phyloP scores from a whole-genome alignment of 2,113 vertebrate species.

The Climacteris rufus region DNA sequence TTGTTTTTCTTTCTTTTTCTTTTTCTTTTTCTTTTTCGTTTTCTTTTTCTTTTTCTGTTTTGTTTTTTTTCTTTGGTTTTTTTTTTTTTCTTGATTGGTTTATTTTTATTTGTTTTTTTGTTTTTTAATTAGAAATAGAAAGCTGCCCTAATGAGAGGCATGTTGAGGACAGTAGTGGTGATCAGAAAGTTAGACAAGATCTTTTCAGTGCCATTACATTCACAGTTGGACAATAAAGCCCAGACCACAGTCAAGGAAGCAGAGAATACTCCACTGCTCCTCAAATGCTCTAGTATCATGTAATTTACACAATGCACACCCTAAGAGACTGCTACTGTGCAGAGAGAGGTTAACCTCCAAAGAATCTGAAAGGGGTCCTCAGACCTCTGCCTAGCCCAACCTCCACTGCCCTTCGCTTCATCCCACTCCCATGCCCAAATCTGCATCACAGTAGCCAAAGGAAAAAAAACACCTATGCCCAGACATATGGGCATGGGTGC shows the following conservation, averaged over 20 bases:
- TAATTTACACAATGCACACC: not conserved
- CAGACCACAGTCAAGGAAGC: not conserved
- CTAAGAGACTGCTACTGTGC: not conserved
- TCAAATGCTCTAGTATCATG: not conserved
- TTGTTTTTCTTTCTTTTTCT: too few relatives aligned
- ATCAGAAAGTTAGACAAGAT: not conserved
- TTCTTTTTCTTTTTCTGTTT: too few relatives aligned
- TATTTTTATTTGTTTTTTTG: not conserved
- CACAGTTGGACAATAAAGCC: not conserved
- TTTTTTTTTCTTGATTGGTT: not conserved
- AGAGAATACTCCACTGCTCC: not conserved
- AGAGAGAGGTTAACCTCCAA: not conserved
- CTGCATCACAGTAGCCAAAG: not conserved
- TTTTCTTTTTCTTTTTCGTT: too few relatives aligned
- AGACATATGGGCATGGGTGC: not conserved
- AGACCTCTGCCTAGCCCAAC: not conserved
- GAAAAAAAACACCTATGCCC: not conserved
- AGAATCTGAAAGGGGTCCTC: not conserved
- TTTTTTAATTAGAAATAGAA: not conserved
- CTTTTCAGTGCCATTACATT: not conserved
- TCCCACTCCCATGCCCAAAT: accelerated
- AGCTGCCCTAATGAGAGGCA: not conserved
- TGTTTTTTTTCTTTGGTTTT: too few relatives aligned
- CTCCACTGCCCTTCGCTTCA: too few relatives aligned
- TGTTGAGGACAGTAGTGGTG: not conserved